Percentiles rank a stretch among this genome's conserved stretches.
These are phyloP conservation scores for Drosophila basisetae DNA, from an alignment of 2,888 invertebrate genomes.

Conservation along the genomic window DNA sequence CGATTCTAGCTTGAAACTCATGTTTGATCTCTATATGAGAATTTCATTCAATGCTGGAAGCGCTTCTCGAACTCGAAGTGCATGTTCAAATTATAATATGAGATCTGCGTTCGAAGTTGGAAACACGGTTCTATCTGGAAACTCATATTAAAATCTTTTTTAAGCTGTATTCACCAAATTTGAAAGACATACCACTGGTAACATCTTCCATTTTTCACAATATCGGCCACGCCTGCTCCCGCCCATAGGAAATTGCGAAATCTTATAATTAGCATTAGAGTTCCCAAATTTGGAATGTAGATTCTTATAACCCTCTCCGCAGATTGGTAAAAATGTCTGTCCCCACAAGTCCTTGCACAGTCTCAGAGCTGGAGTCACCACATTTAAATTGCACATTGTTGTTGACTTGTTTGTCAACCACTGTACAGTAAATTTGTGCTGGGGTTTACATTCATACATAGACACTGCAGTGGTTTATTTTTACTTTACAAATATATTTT, in stretches of 20 bases:
- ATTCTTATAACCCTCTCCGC: neutral
- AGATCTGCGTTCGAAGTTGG: neutral
- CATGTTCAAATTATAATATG: neutral
- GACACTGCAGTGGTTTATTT: constrained; percentile 51
- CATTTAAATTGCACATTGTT: too few relatives aligned
- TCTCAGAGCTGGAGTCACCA: too few relatives aligned
- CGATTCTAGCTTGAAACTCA: neutral
- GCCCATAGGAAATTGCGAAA: too few relatives aligned
- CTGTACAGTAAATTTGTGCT: constrained; percentile 2
- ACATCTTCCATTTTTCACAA: neutral
- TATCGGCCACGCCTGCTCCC: neutral
- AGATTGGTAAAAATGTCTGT: too few relatives aligned
- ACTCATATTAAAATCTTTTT: neutral
- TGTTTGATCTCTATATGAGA: neutral
- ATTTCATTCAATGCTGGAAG: neutral
- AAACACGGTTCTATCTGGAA: neutral
- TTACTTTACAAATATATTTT: constrained; percentile 38
- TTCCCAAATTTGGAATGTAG: too few relatives aligned
- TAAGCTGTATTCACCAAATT: neutral
- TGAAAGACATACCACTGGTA: too few relatives aligned
- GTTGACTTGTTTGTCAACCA: neutral
- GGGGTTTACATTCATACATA: constrained; percentile 40
- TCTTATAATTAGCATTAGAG: too few relatives aligned
- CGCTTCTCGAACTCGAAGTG: neutral
- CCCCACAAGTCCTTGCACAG: too few relatives aligned